Percentiles rank a stretch among this genome's conserved stretches.
phyloP scores from a whole-genome alignment of 1,140 invertebrate genomes.

The Cotesia typhae region DNA sequence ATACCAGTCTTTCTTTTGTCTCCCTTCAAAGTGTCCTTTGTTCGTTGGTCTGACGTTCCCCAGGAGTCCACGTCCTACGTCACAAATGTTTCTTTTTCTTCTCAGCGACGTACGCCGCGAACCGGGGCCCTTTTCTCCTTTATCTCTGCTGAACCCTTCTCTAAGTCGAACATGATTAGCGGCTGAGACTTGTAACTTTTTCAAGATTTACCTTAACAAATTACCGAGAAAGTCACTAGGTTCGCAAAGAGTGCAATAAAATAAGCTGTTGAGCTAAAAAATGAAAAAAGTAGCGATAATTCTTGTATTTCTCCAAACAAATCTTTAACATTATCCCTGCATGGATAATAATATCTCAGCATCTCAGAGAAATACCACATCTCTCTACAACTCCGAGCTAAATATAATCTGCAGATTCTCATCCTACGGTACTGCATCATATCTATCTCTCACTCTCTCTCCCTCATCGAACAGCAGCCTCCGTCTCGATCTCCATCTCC shows the following conservation, averaged over 20 bases:
- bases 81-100: slow-evolving; percentile 42
- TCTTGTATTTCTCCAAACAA: slow-evolving; percentile 4
- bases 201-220: too few species aligned
- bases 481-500: slow-evolving; percentile 41
- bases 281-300: too few species aligned
- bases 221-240: neutral
- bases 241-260: neutral
- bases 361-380: neutral
- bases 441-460: slow-evolving; percentile 21
- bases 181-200: too few species aligned
- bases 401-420: slow-evolving; percentile 29
- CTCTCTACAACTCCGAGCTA: slow-evolving; percentile 6
- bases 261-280: neutral
- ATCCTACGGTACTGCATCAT: slow-evolving; percentile 38
- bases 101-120: slow-evolving; percentile 35
- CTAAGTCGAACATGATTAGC: too few species aligned
- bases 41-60: slow-evolving; percentile 51
- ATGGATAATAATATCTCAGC: slow-evolving; percentile 19
- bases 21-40: slow-evolving; percentile 58
- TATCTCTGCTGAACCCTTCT: neutral
- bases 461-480: slow-evolving; percentile 25
- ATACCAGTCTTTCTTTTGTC: slow-evolving; percentile 37
- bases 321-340: slow-evolving; percentile 4
- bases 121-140: neutral
- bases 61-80: slow-evolving; percentile 50